These are phyloP conservation scores for Peromyscus aztecus DNA, from an alignment of 2,797 vertebrate genomes.

Conservation along the genomic window DNA sequence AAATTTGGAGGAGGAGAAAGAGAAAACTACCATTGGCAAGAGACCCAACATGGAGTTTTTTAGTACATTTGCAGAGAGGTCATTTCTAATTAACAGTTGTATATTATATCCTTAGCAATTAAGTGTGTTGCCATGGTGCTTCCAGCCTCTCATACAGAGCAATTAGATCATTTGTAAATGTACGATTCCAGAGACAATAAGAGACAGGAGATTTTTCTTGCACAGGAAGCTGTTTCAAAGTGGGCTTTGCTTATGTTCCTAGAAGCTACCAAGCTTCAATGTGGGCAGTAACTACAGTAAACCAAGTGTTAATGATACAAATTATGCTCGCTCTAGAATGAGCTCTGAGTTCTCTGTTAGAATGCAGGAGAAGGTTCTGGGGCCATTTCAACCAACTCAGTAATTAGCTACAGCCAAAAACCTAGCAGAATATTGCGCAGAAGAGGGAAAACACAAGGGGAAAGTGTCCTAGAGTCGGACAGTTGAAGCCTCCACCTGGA, in stretches of 20 bases:
- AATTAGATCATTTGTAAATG: slow-evolving; percentile 37
- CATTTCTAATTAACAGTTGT: background rate
- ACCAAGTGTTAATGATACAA: slow-evolving; percentile 39
- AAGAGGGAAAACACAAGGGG: background rate
- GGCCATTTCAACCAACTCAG: slow-evolving; percentile 20
- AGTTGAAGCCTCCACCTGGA: background rate
- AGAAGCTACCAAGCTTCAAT: background rate
- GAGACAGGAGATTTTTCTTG: background rate
- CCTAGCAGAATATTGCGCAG: background rate
- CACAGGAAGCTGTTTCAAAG: background rate
- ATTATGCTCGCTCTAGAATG: slow-evolving; percentile 9
- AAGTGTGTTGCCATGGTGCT: background rate
- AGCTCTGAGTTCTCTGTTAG: slow-evolving; percentile 37
- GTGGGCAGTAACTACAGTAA: background rate
- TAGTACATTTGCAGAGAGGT: background rate
- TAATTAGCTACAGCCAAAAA: background rate
- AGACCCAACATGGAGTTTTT: background rate
- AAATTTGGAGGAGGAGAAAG: background rate
- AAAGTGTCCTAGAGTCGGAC: background rate
- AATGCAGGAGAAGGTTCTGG: background rate
- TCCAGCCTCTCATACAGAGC: background rate
- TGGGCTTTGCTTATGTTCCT: slow-evolving; percentile 22
- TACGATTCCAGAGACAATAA: slow-evolving; percentile 12
- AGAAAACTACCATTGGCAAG: background rate
- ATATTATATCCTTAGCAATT: slow-evolving; percentile 21